A percentile compares a stretch with the other conserved stretches of the same genome.
Conservation (phyloP, 2,888 invertebrate species). For the Drosophila flavopinicola region DNA sequence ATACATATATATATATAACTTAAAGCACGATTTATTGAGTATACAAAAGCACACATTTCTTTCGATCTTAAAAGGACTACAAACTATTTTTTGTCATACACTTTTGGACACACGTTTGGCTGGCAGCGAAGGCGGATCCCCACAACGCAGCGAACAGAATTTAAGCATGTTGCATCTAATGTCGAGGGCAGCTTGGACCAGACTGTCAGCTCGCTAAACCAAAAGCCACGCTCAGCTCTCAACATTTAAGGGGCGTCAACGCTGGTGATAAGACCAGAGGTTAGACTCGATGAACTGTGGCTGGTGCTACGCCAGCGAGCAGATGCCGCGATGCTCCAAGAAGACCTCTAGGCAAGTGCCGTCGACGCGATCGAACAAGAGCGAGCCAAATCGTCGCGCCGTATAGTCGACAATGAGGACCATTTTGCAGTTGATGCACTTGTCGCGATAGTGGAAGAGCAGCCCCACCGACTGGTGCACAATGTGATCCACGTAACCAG, state of each 20-base stretch:
- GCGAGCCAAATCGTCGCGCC: conserved; percentile 82
- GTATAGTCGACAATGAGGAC: conserved; percentile 79
- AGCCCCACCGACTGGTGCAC: conserved; percentile 81
- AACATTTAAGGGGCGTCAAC: conserved; percentile 65
- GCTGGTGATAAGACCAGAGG: conserved; percentile 42
- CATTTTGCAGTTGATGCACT: conserved; percentile 80
- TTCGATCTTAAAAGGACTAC: conserved; percentile 8
- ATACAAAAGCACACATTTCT: conserved; percentile 27
- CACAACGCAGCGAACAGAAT: conserved; percentile 78
- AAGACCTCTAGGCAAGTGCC: conserved; percentile 79
- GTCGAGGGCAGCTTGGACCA: conserved; percentile 9
- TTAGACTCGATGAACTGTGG: conserved; percentile 6
- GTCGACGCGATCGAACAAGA: conserved; percentile 82
- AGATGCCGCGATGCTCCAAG: conserved; percentile 72
- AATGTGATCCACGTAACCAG: conserved; percentile 75
- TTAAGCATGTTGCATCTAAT: conserved; percentile 78
- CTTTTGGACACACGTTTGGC: conserved; percentile 70
- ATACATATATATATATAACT: conserved; percentile 18
- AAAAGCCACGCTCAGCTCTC: background rate
- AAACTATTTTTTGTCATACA: conserved; percentile 57
- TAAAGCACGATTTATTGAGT: conserved; percentile 64
- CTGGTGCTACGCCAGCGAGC: conserved; percentile 62
- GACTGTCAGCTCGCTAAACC: conserved; percentile 25
- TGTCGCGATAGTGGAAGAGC: conserved; percentile 83
- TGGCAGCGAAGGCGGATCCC: conserved; percentile 35